These are phyloP conservation scores for Camponotus floridanus DNA, from an alignment of 1,140 invertebrate genomes.

Conservation along the genomic window DNA sequence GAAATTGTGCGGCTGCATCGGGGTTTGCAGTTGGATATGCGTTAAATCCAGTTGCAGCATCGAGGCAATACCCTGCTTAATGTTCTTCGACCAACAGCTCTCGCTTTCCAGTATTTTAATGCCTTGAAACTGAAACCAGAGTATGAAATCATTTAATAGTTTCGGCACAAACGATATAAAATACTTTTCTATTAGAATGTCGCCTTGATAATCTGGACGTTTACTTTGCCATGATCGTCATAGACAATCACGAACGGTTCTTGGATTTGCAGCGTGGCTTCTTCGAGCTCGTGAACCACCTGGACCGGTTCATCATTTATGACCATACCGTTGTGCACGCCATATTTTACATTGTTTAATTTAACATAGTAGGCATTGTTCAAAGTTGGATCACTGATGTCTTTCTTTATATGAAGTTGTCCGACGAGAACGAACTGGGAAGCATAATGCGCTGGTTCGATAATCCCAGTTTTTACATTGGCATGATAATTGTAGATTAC, in stretches of 20 bases:
- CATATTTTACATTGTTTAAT: constrained; percentile 78
- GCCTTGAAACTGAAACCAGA: constrained; percentile 72
- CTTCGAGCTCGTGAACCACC: constrained; percentile 32
- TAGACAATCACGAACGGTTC: constrained; percentile 80
- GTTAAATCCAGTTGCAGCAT: constrained; percentile 80
- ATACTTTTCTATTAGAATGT: background rate
- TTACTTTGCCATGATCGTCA: constrained; percentile 75
- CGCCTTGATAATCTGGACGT: background rate
- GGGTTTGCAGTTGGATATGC: constrained; percentile 60
- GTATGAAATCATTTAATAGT: too few relatives aligned
- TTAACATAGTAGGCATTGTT: constrained; percentile 75
- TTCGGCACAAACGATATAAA: background rate
- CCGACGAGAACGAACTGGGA: constrained; percentile 81
- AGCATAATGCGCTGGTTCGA: constrained; percentile 78
- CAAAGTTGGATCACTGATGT: constrained; percentile 62
- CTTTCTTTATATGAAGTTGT: constrained; percentile 76
- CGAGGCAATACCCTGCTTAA: constrained; percentile 82
- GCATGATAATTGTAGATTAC: constrained; percentile 82
- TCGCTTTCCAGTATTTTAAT: constrained; percentile 76
- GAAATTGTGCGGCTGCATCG: constrained; percentile 74
- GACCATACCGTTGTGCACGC: constrained; percentile 79
- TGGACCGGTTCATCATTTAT: constrained; percentile 61
- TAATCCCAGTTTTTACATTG: constrained; percentile 78
- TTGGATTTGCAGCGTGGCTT: constrained; percentile 71
- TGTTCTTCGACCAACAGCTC: constrained; percentile 79